These are phyloP conservation scores for Dasyprocta punctata DNA, from an alignment of 2,113 vertebrate genomes.

Conservation along the genomic window DNA sequence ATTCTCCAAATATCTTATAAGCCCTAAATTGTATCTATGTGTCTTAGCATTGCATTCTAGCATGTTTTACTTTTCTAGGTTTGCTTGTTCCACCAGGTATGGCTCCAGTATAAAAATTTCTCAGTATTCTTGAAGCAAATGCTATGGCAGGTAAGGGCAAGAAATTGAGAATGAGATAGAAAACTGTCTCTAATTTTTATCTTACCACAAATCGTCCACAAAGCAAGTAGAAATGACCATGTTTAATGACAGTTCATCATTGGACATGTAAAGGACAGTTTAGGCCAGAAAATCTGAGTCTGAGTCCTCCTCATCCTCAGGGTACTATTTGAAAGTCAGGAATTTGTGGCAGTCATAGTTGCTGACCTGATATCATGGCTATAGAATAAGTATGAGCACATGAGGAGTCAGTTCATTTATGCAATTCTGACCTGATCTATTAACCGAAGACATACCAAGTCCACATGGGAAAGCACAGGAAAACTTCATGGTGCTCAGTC, in stretches of 20 bases:
- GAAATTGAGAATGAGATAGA: not conserved
- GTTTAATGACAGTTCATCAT: not conserved
- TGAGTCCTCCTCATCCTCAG: not conserved
- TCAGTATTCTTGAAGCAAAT: not conserved
- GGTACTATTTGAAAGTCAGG: not conserved
- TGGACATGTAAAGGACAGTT: not conserved
- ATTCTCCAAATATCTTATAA: not conserved
- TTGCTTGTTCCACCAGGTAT: not conserved
- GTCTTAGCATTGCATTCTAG: not conserved
- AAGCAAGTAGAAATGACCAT: not conserved
- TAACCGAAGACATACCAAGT: conserved; percentile 45
- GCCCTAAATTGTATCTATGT: not conserved
- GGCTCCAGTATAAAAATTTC: not conserved
- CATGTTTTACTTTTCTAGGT: not conserved
- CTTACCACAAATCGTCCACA: conserved; percentile 27
- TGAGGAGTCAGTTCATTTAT: conserved; percentile 24
- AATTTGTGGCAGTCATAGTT: conserved; percentile 20
- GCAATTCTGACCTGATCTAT: conserved; percentile 42
- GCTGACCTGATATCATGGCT: conserved; percentile 37
- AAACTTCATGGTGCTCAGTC: conserved; percentile 10
- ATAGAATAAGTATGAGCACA: conserved; percentile 42
- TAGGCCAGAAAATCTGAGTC: not conserved
- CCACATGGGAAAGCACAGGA: not conserved
- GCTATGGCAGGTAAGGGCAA: not conserved
- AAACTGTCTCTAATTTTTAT: not conserved